phyloP scores from a whole-genome alignment of 1,140 invertebrate genomes.

The Dendrolimus punctatus region DNA sequence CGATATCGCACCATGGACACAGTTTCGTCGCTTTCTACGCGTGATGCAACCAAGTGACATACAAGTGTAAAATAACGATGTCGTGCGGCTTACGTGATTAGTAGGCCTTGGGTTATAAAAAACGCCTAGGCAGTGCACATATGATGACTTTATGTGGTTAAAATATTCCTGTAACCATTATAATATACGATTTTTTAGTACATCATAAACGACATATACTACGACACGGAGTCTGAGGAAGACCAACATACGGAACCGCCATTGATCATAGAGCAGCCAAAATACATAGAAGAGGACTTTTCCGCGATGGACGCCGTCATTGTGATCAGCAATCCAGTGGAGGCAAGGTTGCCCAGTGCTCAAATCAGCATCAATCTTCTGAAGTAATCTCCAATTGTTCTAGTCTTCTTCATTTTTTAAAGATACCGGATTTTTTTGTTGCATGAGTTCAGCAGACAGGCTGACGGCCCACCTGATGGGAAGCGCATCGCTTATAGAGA shows the following conservation, averaged over 20 bases:
- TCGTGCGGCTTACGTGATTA: too few species aligned
- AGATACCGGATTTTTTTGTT: neutral
- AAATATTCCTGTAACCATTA: neutral
- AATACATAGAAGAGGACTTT: conserved; percentile 4
- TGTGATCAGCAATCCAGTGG: conserved; percentile 38
- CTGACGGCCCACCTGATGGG: too few species aligned
- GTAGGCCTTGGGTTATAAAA: neutral
- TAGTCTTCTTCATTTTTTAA: neutral
- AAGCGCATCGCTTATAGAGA: too few species aligned
- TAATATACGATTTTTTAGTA: conserved; percentile 13
- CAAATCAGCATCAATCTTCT: conserved; percentile 38
- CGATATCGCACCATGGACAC: too few species aligned
- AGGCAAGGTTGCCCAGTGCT: conserved; percentile 36
- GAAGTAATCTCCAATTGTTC: conserved; percentile 18
- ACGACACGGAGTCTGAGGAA: conserved; percentile 22
- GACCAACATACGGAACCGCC: conserved; percentile 10
- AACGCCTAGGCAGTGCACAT: neutral
- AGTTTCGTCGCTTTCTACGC: too few species aligned
- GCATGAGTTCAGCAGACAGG: neutral
- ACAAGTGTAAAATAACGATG: too few species aligned
- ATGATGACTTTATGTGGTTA: neutral
- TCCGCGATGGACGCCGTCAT: conserved; percentile 19
- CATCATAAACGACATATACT: conserved; percentile 26
- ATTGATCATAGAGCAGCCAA: neutral
- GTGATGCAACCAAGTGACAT: too few species aligned